These are phyloP conservation scores for Salpingus planirostris DNA, from an alignment of 2,888 invertebrate genomes.

Conservation along the genomic window DNA sequence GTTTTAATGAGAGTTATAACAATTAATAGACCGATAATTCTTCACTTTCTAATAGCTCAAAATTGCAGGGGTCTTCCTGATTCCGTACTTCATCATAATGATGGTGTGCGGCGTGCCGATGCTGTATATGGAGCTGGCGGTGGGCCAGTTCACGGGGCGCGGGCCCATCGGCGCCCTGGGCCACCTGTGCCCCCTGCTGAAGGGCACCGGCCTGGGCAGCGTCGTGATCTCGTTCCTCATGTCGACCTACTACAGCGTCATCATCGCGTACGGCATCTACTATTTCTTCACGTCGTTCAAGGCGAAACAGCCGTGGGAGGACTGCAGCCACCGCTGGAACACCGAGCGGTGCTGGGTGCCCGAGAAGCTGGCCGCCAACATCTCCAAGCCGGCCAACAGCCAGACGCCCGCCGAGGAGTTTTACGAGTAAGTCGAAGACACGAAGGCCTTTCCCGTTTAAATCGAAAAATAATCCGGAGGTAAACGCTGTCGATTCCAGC, in stretches of 20 bases:
- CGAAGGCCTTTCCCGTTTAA: neutral
- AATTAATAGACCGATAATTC: too few relatives aligned
- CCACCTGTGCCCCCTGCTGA: constrained; percentile 85
- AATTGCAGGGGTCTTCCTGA: constrained; percentile 81
- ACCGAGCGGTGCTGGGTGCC: constrained; percentile 76
- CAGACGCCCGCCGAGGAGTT: constrained; percentile 87
- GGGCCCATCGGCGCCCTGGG: constrained; percentile 88
- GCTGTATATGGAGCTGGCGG: constrained; percentile 87
- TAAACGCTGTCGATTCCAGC: constrained; percentile 53
- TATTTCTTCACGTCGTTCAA: constrained; percentile 89
- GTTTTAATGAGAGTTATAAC: too few relatives aligned
- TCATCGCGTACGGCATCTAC: constrained; percentile 89
- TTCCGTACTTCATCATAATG: constrained; percentile 89
- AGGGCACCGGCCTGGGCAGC: constrained; percentile 89
- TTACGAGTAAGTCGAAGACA: constrained; percentile 65
- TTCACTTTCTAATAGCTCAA: neutral
- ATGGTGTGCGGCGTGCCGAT: constrained; percentile 85
- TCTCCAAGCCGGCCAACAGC: constrained; percentile 60
- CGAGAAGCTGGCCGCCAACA: constrained; percentile 46
- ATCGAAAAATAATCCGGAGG: too few relatives aligned
- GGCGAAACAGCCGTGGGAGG: constrained; percentile 81
- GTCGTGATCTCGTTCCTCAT: constrained; percentile 91
- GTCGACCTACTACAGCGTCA: constrained; percentile 92
- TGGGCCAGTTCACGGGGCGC: constrained; percentile 87
- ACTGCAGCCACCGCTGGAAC: constrained; percentile 81